Evolutionary conservation across 2,888 invertebrate species (phyloP).

Genomic region (Isotomurus palustris): DNA sequence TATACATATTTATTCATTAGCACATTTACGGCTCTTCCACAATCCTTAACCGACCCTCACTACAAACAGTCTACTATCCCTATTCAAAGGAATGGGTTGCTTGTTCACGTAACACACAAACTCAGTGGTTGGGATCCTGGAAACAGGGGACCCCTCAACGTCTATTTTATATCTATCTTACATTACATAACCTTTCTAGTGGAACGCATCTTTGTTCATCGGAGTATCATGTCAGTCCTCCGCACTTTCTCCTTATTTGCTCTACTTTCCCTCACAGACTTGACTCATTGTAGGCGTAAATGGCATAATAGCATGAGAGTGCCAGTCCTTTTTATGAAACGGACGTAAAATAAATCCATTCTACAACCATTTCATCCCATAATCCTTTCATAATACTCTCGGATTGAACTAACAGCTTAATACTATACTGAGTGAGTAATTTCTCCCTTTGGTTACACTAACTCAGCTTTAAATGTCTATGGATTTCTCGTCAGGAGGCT

Average conservation of each 20-base stretch:
- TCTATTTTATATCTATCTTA: too few relatives aligned
- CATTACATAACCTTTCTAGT: too few relatives aligned
- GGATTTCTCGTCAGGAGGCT: too few relatives aligned
- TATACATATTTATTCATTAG: constrained; percentile 3
- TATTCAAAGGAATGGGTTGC: too few relatives aligned
- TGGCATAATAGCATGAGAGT: not conserved
- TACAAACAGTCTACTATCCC: not conserved
- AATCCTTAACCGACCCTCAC: not conserved
- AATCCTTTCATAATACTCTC: constrained; percentile 2
- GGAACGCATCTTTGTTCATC: too few relatives aligned
- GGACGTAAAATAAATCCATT: constrained; percentile 1
- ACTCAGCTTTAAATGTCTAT: too few relatives aligned
- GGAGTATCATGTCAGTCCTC: not conserved
- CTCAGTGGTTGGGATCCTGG: too few relatives aligned
- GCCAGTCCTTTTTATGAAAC: not conserved
- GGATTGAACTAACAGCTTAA: not conserved
- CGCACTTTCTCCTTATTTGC: not conserved
- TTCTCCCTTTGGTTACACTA: too few relatives aligned
- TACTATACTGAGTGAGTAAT: too few relatives aligned
- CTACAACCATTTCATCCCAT: not conserved
- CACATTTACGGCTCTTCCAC: not conserved
- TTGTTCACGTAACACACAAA: too few relatives aligned
- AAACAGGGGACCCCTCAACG: too few relatives aligned
- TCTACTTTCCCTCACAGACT: not conserved
- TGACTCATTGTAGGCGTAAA: too few relatives aligned